These are phyloP conservation scores for Caenorhabditis macrosperma DNA, from an alignment of 2,888 invertebrate species.

Conservation along the genomic window DNA sequence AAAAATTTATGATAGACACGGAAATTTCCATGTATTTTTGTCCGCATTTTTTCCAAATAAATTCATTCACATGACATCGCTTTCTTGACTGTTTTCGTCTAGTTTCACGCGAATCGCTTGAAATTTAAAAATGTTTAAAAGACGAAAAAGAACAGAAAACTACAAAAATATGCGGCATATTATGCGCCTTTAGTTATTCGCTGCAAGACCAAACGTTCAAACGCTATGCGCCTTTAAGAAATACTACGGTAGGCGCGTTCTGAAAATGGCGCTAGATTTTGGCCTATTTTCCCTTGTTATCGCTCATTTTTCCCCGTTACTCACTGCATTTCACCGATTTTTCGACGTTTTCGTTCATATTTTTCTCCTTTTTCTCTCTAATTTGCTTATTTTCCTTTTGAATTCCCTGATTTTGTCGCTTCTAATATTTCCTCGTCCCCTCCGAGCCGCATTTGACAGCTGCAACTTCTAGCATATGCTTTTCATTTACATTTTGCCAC, in stretches of 20 bases:
- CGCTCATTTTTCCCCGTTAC: neutral
- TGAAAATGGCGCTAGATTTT: neutral
- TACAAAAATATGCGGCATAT: constrained; percentile 29
- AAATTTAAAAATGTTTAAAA: constrained; percentile 6
- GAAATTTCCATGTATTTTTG: too few relatives aligned
- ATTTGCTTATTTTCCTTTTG: neutral
- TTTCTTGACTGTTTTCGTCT: too few relatives aligned
- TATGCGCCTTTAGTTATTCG: constrained; percentile 34
- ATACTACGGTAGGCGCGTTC: constrained; percentile 15
- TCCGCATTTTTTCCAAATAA: too few relatives aligned
- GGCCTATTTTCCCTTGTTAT: constrained; percentile 26
- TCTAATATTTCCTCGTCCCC: too few relatives aligned
- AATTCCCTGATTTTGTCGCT: too few relatives aligned
- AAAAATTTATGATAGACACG: too few relatives aligned
- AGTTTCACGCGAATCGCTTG: neutral
- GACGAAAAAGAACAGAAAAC: neutral
- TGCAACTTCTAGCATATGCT: too few relatives aligned
- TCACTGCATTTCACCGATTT: too few relatives aligned
- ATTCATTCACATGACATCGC: neutral
- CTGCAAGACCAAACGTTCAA: neutral
- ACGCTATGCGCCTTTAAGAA: constrained; percentile 8
- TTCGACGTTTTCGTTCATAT: neutral
- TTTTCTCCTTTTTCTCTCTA: neutral
- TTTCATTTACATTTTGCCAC: too few relatives aligned
- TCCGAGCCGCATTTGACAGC: too few relatives aligned